Conservation (phyloP, 1,140 invertebrate species). For the Antheraea pernyi region DNA sequence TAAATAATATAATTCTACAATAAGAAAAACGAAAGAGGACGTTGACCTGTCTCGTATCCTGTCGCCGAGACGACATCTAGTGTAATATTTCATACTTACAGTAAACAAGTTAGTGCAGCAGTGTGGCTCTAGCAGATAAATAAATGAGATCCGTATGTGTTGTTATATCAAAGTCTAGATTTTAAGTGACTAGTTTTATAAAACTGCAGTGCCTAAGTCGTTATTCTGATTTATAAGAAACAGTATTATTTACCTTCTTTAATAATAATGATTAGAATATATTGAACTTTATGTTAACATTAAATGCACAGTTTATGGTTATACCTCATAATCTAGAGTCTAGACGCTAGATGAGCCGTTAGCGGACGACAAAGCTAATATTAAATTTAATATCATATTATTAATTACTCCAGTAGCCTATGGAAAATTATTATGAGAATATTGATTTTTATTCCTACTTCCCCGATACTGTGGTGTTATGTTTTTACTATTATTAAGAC, state of each 20-base stretch:
- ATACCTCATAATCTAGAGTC: not conserved
- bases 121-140: slow-evolving; percentile 51
- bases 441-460: not conserved
- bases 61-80: slow-evolving; percentile 15
- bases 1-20: not conserved
- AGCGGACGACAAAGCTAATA: not conserved
- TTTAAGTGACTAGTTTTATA: too few species aligned
- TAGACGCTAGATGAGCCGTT: not conserved
- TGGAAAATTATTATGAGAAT: not conserved
- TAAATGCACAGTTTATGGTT: too few species aligned
- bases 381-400: not conserved
- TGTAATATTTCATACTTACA: slow-evolving; percentile 61
- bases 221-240: too few species aligned
- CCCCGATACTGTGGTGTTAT: too few species aligned
- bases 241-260: too few species aligned
- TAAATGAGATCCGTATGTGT: slow-evolving; percentile 12
- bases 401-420: not conserved
- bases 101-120: slow-evolving; percentile 47
- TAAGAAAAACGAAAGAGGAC: not conserved
- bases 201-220: too few species aligned
- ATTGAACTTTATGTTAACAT: too few species aligned
- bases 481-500: too few species aligned
- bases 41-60: not conserved
- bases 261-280: too few species aligned
- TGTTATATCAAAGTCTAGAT: not conserved